These are phyloP conservation scores for Anastrepha ludens DNA, from an alignment of 1,140 invertebrate species.

Conservation along the genomic window DNA sequence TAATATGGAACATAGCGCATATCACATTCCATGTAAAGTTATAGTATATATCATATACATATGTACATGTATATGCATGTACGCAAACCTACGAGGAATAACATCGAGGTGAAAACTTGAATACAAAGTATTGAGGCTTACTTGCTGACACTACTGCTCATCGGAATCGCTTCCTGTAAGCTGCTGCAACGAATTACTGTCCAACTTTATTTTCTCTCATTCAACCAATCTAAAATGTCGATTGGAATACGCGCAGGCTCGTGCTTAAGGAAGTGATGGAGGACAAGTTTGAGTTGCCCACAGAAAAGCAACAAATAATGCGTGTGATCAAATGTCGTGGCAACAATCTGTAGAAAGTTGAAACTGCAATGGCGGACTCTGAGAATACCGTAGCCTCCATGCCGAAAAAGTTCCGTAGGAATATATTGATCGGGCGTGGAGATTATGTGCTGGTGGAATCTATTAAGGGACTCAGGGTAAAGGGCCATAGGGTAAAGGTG, in stretches of 20 bases:
- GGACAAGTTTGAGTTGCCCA: constrained; percentile 83
- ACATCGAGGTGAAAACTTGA: constrained; percentile 52
- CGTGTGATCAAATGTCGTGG: constrained; percentile 85
- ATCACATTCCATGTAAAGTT: no score
- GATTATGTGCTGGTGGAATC: constrained; percentile 91
- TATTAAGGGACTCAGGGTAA: constrained; percentile 78
- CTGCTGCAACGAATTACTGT: not conserved
- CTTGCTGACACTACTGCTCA: no score
- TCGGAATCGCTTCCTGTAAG: no score
- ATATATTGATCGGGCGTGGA: constrained; percentile 92
- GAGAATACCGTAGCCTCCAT: constrained; percentile 83
- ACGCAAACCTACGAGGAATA: not conserved
- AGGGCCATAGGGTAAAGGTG: constrained; percentile 93
- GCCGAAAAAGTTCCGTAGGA: constrained; percentile 93
- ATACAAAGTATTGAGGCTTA: not conserved
- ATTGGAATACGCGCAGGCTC: constrained; percentile 89
- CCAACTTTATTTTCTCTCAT: not conserved
- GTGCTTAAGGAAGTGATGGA: constrained; percentile 85
- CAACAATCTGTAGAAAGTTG: constrained; percentile 93
- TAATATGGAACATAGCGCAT: no score
- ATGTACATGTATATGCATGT: no score
- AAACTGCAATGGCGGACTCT: constrained; percentile 74
- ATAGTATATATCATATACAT: no score
- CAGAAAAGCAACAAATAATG: constrained; percentile 85
- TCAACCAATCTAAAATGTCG: constrained; percentile 78